A percentile compares a stretch with the other conserved stretches of the same genome.
Evolutionary conservation across 2,888 invertebrate species (phyloP).

Genomic region (Drosophila recens): DNA sequence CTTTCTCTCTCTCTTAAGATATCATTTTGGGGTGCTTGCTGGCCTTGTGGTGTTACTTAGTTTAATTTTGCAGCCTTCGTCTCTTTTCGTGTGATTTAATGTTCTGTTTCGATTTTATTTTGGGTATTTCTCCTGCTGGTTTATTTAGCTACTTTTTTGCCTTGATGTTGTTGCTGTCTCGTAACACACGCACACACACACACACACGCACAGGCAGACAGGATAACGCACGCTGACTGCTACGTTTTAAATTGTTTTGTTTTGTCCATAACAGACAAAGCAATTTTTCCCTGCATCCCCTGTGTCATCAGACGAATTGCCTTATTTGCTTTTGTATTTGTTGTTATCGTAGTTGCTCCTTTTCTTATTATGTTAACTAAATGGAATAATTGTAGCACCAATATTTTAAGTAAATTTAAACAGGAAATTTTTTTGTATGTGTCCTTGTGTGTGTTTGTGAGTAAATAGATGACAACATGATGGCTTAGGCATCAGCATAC

Average conservation of each 20-base stretch:
- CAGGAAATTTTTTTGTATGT: background rate
- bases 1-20: slow-evolving; percentile 55
- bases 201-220: background rate
- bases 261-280: slow-evolving; percentile 82
- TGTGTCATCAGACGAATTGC: slow-evolving; percentile 8
- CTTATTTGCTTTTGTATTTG: background rate
- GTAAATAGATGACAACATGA: slow-evolving; percentile 45
- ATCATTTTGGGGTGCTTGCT: slow-evolving; percentile 43
- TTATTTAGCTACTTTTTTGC: slow-evolving; percentile 53
- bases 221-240: slow-evolving; percentile 28
- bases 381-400: background rate
- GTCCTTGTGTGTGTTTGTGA: background rate
- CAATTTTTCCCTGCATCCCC: slow-evolving; percentile 75
- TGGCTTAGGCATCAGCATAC: background rate
- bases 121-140: slow-evolving; percentile 31
- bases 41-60: slow-evolving; percentile 27
- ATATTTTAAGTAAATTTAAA: background rate
- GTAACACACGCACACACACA: slow-evolving; percentile 15
- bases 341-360: background rate
- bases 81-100: slow-evolving; percentile 46
- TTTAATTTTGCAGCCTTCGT: slow-evolving; percentile 36
- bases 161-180: slow-evolving; percentile 40
- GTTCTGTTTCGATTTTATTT: slow-evolving; percentile 18
- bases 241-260: slow-evolving; percentile 70
- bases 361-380: slow-evolving; percentile 1